These are phyloP conservation scores for Trematomus loennbergii DNA, from an alignment of 2,113 vertebrate species.

Conservation along the genomic window DNA sequence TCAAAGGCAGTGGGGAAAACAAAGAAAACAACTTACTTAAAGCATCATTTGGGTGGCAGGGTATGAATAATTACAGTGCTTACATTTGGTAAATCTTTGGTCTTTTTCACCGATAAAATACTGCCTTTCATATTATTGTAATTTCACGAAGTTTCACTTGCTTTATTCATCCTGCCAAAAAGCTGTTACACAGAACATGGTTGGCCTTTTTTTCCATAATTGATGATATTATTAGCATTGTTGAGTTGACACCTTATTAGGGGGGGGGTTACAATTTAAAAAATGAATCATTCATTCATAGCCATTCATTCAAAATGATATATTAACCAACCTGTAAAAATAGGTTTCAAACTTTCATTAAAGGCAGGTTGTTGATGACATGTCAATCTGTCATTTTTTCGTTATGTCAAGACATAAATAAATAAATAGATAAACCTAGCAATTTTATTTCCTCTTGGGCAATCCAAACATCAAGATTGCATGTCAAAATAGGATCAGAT, in stretches of 20 bases:
- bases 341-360: neutral
- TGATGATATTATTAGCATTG: neutral
- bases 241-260: slow-evolving; percentile 12
- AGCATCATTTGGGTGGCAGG: slow-evolving; percentile 13
- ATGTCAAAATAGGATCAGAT: slow-evolving; percentile 54
- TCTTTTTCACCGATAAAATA: slow-evolving; percentile 25
- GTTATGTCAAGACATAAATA: neutral
- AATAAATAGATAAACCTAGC: slow-evolving; percentile 2
- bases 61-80: slow-evolving; percentile 26
- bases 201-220: slow-evolving; percentile 9
- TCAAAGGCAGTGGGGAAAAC: slow-evolving; percentile 20
- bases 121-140: slow-evolving; percentile 33
- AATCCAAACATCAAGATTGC: slow-evolving; percentile 46
- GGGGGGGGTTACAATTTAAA: neutral
- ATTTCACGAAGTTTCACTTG: slow-evolving; percentile 21
- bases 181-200: slow-evolving; percentile 9
- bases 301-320: neutral
- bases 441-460: slow-evolving; percentile 7
- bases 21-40: slow-evolving; percentile 29
- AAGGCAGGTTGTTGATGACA: neutral
- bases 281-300: neutral
- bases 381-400: neutral
- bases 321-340: neutral
- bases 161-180: slow-evolving; percentile 39
- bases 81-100: slow-evolving; percentile 16